Evolutionary conservation across 1,140 invertebrate genomes (phyloP).

Genomic region (Drosophila subpulchrella): DNA sequence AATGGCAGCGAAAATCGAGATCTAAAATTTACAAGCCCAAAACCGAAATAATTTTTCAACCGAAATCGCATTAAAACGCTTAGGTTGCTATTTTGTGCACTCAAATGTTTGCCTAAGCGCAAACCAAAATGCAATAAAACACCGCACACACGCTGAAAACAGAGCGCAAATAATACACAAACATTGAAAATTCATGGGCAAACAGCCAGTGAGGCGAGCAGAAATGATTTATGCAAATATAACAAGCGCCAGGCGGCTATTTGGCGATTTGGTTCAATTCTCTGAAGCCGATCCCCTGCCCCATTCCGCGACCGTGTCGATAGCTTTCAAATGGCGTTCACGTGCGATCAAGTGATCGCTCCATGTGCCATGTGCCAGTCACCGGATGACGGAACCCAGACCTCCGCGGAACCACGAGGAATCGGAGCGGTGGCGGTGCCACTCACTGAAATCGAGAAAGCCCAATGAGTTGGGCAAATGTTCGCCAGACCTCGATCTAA

Average conservation of each 20-base stretch:
- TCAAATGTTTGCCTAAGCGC: constrained; percentile 30
- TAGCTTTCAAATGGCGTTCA: constrained; percentile 55
- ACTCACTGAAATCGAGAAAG: constrained; percentile 31
- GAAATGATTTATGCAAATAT: constrained; percentile 42
- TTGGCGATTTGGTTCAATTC: constrained; percentile 9
- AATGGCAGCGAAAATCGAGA: neutral
- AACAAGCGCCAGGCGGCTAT: constrained; percentile 24
- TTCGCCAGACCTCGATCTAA: constrained; percentile 34
- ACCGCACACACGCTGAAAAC: constrained; percentile 27
- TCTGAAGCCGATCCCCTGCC: constrained; percentile 16
- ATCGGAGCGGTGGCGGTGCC: constrained; percentile 6
- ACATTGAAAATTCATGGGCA: constrained; percentile 33
- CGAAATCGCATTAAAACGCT: constrained; percentile 16
- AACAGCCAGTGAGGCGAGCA: constrained; percentile 14
- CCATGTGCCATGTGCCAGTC: constrained; percentile 60
- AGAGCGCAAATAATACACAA: constrained; percentile 25
- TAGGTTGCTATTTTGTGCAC: constrained; percentile 8
- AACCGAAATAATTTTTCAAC: constrained; percentile 5
- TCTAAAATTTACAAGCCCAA: constrained; percentile 1
- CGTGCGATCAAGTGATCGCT: constrained; percentile 75
- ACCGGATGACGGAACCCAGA: constrained; percentile 8
- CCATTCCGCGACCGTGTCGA: constrained; percentile 49
- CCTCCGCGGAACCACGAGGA: neutral
- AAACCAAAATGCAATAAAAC: constrained; percentile 60
- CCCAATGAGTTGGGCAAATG: constrained; percentile 69